These are phyloP conservation scores for Priapulus caudatus DNA, from an alignment of 2,888 invertebrate species.

Conservation along the genomic window DNA sequence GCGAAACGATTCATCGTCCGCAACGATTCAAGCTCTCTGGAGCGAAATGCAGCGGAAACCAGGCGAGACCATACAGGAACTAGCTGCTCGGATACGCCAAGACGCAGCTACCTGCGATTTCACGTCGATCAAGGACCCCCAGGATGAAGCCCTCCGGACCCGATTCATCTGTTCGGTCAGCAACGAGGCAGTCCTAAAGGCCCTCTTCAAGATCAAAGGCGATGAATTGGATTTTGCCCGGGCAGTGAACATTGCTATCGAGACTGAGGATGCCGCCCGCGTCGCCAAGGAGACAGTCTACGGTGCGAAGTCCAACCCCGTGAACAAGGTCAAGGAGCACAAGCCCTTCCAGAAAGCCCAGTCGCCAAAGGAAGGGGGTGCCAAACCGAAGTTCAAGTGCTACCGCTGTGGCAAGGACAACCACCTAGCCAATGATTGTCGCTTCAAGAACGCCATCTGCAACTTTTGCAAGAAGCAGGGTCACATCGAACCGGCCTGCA, in stretches of 20 bases:
- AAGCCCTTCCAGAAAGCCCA: not conserved
- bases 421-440: too few relatives aligned
- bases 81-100: constrained; percentile 17
- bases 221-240: constrained; percentile 14
- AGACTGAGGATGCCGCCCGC: constrained; percentile 19
- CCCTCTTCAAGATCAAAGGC: constrained; percentile 18
- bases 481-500: too few relatives aligned
- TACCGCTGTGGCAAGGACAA: too few relatives aligned
- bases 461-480: too few relatives aligned
- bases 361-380: not conserved
- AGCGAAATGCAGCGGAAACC: constrained; percentile 19
- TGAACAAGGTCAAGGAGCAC: constrained; percentile 16
- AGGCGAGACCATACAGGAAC: constrained; percentile 19
- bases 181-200: constrained; percentile 19
- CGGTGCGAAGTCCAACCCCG: constrained; percentile 14
- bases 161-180: constrained; percentile 17
- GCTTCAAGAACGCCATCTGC: too few relatives aligned
- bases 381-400: not conserved
- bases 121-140: constrained; percentile 19
- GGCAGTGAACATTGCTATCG: constrained; percentile 17
- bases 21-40: constrained; percentile 20
- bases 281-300: constrained; percentile 20
- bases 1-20: constrained; percentile 17
- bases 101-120: constrained; percentile 18
- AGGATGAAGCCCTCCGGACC: constrained; percentile 19